A percentile compares a stretch with the other conserved stretches of the same genome.
Evolutionary conservation across 2,888 invertebrate species (phyloP).

Genomic region (Megamerina dolium): DNA sequence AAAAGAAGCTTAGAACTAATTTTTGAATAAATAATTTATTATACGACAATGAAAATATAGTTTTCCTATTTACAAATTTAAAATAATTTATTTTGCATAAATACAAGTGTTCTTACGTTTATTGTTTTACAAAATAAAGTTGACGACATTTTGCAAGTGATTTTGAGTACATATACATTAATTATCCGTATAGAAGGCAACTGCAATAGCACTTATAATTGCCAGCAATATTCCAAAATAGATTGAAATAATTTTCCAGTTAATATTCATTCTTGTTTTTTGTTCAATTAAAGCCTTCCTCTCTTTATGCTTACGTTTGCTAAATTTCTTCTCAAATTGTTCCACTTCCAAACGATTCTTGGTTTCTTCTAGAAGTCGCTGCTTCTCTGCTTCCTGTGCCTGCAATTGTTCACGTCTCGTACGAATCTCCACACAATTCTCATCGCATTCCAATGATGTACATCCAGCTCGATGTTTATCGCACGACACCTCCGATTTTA

Average conservation of each 20-base stretch:
- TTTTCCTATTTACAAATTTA: too few species aligned
- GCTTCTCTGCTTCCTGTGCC: constrained; percentile 54
- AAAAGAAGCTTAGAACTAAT: too few species aligned
- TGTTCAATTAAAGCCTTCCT: constrained; percentile 39
- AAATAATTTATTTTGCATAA: too few species aligned
- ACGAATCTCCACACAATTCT: constrained; percentile 57
- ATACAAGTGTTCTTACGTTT: too few species aligned
- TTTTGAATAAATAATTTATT: too few species aligned
- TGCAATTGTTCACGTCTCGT: constrained; percentile 51
- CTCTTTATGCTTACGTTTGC: constrained; percentile 58
- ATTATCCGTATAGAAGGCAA: constrained; percentile 36
- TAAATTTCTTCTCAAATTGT: constrained; percentile 70
- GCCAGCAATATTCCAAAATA: constrained; percentile 23
- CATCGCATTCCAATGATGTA: constrained; percentile 57
- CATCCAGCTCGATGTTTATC: constrained; percentile 51
- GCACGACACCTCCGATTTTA: constrained; percentile 69
- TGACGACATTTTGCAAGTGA: too few species aligned
- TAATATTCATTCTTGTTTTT: constrained; percentile 19
- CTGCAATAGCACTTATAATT: constrained; percentile 29
- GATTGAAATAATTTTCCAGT: constrained; percentile 29
- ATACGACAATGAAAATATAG: too few species aligned
- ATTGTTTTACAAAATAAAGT: too few species aligned
- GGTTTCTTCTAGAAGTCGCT: constrained; percentile 52
- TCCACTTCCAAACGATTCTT: constrained; percentile 67
- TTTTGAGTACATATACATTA: too few species aligned